phyloP scores from a whole-genome alignment of 2,113 vertebrate species.

The Callipepla californica region DNA sequence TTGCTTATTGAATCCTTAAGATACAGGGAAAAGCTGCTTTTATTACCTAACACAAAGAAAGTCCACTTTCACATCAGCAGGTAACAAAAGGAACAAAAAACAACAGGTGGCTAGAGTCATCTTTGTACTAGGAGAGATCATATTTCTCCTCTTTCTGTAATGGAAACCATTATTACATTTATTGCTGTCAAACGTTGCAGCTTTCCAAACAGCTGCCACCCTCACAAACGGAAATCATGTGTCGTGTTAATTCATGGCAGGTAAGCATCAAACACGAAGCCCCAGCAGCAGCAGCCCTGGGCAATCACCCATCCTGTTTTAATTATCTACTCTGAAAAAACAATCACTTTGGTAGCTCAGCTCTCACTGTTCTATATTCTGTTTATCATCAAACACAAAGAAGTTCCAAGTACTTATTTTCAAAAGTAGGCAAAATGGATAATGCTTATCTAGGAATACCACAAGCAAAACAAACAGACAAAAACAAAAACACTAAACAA shows the following conservation, averaged over 20 bases:
- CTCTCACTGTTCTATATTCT: background rate
- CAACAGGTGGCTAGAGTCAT: background rate
- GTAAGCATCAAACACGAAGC: background rate
- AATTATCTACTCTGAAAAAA: background rate
- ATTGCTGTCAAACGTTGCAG: background rate
- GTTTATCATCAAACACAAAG: background rate
- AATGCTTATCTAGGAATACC: background rate
- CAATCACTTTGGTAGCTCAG: background rate
- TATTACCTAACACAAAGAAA: background rate
- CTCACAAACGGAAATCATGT: background rate
- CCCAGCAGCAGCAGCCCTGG: background rate
- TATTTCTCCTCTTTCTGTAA: background rate
- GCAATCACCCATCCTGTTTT: background rate
- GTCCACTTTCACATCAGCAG: accelerated
- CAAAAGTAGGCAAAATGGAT: background rate
- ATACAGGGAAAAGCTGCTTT: background rate
- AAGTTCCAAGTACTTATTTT: background rate
- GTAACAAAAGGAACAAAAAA: background rate
- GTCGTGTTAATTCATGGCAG: background rate
- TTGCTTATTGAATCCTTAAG: background rate
- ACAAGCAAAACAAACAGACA: background rate
- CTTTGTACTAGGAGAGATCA: background rate
- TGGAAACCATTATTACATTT: background rate
- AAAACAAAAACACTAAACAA: background rate
- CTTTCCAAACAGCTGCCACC: background rate